Percentiles rank a stretch among this genome's conserved stretches.
phyloP scores from a whole-genome alignment of 2,113 vertebrate genomes.

The Oryzias melastigma region DNA sequence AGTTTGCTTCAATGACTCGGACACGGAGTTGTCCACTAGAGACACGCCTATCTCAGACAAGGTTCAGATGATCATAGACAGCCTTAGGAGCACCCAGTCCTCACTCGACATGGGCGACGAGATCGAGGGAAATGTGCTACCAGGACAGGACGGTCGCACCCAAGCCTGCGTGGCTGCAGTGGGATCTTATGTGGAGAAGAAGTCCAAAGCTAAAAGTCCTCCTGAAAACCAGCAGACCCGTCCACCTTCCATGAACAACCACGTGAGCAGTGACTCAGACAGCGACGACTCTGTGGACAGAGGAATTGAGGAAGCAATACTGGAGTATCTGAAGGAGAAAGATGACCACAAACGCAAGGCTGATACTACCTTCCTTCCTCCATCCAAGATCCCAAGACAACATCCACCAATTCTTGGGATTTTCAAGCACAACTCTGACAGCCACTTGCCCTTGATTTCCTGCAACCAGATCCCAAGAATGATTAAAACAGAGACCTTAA shows the following conservation, averaged over 20 bases:
- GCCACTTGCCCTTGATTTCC: slow-evolving; percentile 51
- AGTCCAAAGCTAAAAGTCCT: slow-evolving; percentile 45
- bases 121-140: slow-evolving; percentile 65
- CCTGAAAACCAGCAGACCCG: slow-evolving; percentile 33
- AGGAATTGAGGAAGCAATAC: slow-evolving; percentile 93
- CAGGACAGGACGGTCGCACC: slow-evolving; percentile 54
- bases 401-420: slow-evolving; percentile 51
- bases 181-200: slow-evolving; percentile 41
- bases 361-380: slow-evolving; percentile 52
- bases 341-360: slow-evolving; percentile 75
- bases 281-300: slow-evolving; percentile 93
- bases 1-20: slow-evolving; percentile 83
- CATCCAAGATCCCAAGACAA: slow-evolving; percentile 57
- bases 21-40: slow-evolving; percentile 70
- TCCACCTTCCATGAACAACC: slow-evolving; percentile 37
- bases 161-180: slow-evolving; percentile 47
- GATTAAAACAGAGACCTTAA: slow-evolving; percentile 37
- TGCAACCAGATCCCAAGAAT: slow-evolving; percentile 58
- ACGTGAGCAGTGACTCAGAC: slow-evolving; percentile 80
- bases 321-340: slow-evolving; percentile 91
- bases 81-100: slow-evolving; percentile 84
- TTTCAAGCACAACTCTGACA: slow-evolving; percentile 54
- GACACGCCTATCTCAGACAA: slow-evolving; percentile 81
- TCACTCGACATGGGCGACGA: slow-evolving; percentile 84
- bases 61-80: slow-evolving; percentile 92